phyloP scores from a whole-genome alignment of 2,888 invertebrate species.

The Drosophila setosimentum region DNA sequence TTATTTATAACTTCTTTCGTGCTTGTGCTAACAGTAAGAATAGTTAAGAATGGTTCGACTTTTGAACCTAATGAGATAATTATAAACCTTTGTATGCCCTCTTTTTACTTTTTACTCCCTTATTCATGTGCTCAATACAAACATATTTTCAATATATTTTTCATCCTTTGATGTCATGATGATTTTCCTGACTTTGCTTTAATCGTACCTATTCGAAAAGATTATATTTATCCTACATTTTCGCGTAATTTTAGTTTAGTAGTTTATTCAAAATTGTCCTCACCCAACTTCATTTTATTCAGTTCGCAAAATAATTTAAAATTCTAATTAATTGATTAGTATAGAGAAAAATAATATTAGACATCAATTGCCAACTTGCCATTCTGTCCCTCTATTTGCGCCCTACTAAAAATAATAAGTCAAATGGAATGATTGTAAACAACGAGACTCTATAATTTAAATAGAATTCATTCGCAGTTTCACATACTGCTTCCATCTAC shows the following conservation, averaged over 20 bases:
- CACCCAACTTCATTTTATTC: background rate
- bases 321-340: background rate
- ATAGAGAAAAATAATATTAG: background rate
- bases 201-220: background rate
- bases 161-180: no score
- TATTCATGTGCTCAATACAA: background rate
- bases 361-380: background rate
- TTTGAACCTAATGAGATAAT: background rate
- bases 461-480: conserved; percentile 11
- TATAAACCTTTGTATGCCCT: background rate
- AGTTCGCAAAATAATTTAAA: background rate
- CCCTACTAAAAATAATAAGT: background rate
- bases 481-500: conserved; percentile 29
- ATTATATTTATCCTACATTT: background rate
- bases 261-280: background rate
- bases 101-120: background rate
- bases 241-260: fast-evolving
- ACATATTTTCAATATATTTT: background rate
- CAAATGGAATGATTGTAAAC: conserved; percentile 25
- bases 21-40: no score
- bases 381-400: background rate
- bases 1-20: no score
- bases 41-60: background rate
- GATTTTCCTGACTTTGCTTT: no score
- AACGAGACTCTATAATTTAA: conserved; percentile 17